Base-by-base conservation (phyloP, 2,797 vertebrate genomes). In the Scyliorhinus canicula region DNA sequence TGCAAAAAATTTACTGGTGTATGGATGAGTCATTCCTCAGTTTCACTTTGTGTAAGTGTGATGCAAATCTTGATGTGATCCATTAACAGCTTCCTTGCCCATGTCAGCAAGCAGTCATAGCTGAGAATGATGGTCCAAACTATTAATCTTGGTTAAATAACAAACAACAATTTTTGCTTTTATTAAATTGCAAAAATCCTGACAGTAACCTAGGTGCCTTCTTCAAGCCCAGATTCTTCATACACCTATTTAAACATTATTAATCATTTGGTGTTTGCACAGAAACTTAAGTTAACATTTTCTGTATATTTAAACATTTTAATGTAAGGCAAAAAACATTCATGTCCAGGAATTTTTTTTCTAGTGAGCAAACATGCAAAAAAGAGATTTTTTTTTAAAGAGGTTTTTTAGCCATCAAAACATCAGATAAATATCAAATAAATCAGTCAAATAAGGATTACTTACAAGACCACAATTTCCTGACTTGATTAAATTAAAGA, bases 41-140 rank as follows among this genome's bases (percentile, higher is more conserved):
- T 98, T 99, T 98, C 98, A 97, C 97, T 98, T 98, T 97, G 97
- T 97, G 97, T 98, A 97, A 97, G 97, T 97, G 97, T 95, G 97
- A 98, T 97, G 97, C 96, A 96, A 96, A 97, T 97, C 96, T 97
- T 97, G 97, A 97, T 97, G 97, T 79, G 26, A 74, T 91, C 95
- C 95, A 82, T 96, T 96, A 96, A 96, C 95, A 95, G 95, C 74
- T 95, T 95, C 57, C 95, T 95, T 95, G 95, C 0, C 95, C 65
- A 90, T 91, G 95, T 95, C 95, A 93, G 60, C 77, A 69, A 2
- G 95, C 93, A 74, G 67, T 55, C 24, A 31, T 71, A 71, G 40
- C 65, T 69, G 44, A 52, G 93, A 69, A 94, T 94, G 44, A 69
- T n/a, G 93, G 93, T 19, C 65, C 52, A 40, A 50, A 74, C 47